Evolutionary conservation across 1,140 invertebrate genomes (phyloP), one percentile per base, ranked within the genome.

Genomic region (Littorina saxatilis): DNA sequence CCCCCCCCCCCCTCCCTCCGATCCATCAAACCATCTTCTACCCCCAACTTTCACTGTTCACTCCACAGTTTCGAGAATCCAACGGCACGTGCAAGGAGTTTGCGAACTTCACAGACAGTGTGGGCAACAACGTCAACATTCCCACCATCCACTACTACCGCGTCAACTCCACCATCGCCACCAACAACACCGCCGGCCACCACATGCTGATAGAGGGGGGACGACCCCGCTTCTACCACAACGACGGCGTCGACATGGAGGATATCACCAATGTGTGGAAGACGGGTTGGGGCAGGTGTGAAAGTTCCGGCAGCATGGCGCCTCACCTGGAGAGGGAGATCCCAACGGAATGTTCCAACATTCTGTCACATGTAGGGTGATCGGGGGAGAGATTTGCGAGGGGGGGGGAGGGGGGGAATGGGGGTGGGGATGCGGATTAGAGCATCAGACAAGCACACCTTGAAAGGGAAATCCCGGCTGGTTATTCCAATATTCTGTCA

Each of bases 221-320:
- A 15, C 35, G 37, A 9, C 72, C 81, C 7, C 82, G 82, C n/a
- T 89, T 88, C 72, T 90, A 85, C 68, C 63, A 68, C 9, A 81
- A 85, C 20, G 76, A 74, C 29, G 39, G 70, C 27, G 52, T 29
- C 1, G 84, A 87, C 50, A 37, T 91, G 55, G 77, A 79, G 20
- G 88, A 91, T 29, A 87, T 90, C 29, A 82, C 50, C 0, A 52
- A 83, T 5, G 86, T 90, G 3, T 91, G 90, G 90, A 86, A 83
- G 78, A 91, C 90, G 9, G 90, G 90, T 0, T 90, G 88, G 85
- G 79, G 68, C 17, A 79, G 82, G 40, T 91, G 90, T 78, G 81
- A 85, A 40, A 84, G 84, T 73, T 87, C 84, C 1, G 90, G 90
- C 20, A 87, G 85, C 81, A 47, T 87, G 32, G 85, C 86, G 3